Evolutionary conservation across 2,888 invertebrate genomes (phyloP), one percentile per base, ranked within the genome.

Genomic region (Drosophila fulvimacula): DNA sequence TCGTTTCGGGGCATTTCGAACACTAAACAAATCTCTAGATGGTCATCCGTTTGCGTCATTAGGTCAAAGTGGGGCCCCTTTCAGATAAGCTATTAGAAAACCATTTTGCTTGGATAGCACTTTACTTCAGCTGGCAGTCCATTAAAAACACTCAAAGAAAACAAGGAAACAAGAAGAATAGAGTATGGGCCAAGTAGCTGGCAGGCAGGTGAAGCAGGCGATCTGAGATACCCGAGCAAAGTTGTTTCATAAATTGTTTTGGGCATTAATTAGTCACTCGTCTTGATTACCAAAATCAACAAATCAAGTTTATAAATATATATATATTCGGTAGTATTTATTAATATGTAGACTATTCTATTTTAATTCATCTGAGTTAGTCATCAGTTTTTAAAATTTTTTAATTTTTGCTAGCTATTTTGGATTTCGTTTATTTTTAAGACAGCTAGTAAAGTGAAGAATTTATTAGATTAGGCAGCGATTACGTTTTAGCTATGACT

Each of bases 401-500:
- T n/a, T n/a, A n/a, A n/a, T n/a, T n/a, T 19, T 19, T 41, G 5
- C n/a, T 7, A 41, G 61, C 62, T 75, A 69, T 82, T 79, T 85
- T 44, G 49, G 27, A 52, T 42, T 55, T 39, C 17, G 17, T 63
- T 72, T 81, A 87, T 82, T 75, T 70, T 39, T 17, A 17, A 48
- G 53, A 55, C 58, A 46, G 57, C 66, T 65, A 74, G 58, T 85
- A 82, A 82, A 85, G 46, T 60, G 66, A 21, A 36, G 49, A 72
- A 68, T 82, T 82, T 82, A 82, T 82, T 71, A 57, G 65, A 69
- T 71, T 73, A 32, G 63, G 57, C 56, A 41, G 46, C 63, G 49
- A 67, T 73, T 44, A 49, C 32, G 32, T n/a, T 53, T 36, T 39
- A 21, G 42, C 36, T 21, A n/a, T 55, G 60, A 60, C 36, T 11